These are phyloP conservation scores for Magallana ariakensis DNA, from an alignment of 1,140 invertebrate species.

Conservation along the genomic window DNA sequence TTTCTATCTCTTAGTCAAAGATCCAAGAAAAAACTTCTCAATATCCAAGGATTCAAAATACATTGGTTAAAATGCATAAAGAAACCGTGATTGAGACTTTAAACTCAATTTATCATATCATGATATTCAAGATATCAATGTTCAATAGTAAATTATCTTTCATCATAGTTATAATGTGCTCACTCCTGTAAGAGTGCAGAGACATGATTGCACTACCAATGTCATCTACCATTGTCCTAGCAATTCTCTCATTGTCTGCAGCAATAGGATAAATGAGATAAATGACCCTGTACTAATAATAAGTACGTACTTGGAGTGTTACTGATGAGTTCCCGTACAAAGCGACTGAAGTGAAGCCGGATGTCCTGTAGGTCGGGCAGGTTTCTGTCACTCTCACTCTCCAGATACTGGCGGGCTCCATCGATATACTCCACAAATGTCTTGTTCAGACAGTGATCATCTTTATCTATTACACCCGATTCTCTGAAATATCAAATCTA, in stretches of 20 bases:
- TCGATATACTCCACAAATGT: constrained; percentile 97
- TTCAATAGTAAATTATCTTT: not conserved
- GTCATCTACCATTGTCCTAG: no score
- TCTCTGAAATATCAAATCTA: constrained; percentile 82
- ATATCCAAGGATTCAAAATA: not conserved
- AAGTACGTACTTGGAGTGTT: constrained; percentile 75
- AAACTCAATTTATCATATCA: not conserved
- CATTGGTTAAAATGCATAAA: not conserved
- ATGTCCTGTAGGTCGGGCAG: constrained; percentile 86
- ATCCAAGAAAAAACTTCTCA: not conserved
- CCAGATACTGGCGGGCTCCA: constrained; percentile 93
- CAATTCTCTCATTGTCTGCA: no score
- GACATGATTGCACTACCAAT: no score
- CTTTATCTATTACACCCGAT: constrained; percentile 88
- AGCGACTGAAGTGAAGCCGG: constrained; percentile 95
- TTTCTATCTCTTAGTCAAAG: not conserved
- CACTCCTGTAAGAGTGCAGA: no score
- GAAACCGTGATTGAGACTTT: not conserved
- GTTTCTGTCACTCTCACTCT: constrained; percentile 87
- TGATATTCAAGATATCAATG: not conserved
- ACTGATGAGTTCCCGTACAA: constrained; percentile 92
- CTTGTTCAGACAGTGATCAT: constrained; percentile 90
- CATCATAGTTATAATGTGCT: no score
- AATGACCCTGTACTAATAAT: no score
- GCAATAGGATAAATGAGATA: no score